Base-by-base conservation (phyloP, 2,888 invertebrate species). In the Tipula helvola region DNA sequence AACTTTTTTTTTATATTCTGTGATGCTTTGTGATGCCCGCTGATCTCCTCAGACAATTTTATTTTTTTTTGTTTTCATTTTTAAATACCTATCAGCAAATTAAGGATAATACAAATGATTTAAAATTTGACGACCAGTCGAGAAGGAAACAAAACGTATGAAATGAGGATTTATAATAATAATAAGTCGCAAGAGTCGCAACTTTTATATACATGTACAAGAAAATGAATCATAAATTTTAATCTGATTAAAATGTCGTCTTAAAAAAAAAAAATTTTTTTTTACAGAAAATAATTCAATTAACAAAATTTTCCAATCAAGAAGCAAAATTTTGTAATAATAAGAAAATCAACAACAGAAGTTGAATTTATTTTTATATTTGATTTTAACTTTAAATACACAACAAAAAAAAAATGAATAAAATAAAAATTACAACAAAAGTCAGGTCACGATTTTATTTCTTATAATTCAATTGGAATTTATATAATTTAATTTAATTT, bases 361-460 rank as follows among this genome's bases (percentile, higher is more conserved):
- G 71, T 18, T 71, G 71, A 71, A 71, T 71, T 71, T 28, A 71
- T 71, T 71, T 71, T 10, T 57, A 57, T 16, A 28, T 57, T 57
- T 10, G 5, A 16, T 57, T 57, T 44, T 57, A 57, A 57, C 16
- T 57, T 57, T 52, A n/a, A n/a, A n/a, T 52, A 52, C 16, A n/a
- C 52, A 52, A 52, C 2, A 47, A 47, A 13, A 52, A 52, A 52
- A 52, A 52, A 13, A 13, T 2, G 7, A 52, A 16, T 12, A 44
- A 44, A 44, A 44, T 12, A 44, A 44, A 44, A 44, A 44, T 16
- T 16, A n/a, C n/a, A 52, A 52, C n/a, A 71, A 71, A 71, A 71
- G 71, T 71, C 71, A 71, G 71, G 71, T 71, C 71, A 71, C 71
- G 71, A 71, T 71, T 71, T 71, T 71, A 71, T 71, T 71, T 71